A percentile compares a stretch with the other conserved stretches of the same genome.
These are phyloP conservation scores for Danio jaintianensis DNA, from an alignment of 2,797 vertebrate species.

Conservation along the genomic window DNA sequence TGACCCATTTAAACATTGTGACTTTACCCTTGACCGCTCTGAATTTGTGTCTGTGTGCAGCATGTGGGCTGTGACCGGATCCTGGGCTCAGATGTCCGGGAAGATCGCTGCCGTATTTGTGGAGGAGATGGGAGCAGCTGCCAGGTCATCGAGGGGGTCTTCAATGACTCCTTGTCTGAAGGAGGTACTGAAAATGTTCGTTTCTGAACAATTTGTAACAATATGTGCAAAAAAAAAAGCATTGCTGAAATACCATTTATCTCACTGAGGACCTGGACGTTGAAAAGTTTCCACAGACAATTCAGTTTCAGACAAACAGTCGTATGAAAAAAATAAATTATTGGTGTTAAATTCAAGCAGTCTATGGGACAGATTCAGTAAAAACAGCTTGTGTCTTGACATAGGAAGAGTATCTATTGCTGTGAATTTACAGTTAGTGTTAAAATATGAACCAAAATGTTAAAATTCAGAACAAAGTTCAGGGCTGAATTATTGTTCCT, in stretches of 20 bases:
- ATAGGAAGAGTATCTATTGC: conserved; percentile 10
- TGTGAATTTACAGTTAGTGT: conserved; percentile 47
- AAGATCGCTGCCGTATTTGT: conserved; percentile 93
- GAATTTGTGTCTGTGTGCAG: conserved; percentile 72
- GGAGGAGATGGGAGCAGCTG: conserved; percentile 94
- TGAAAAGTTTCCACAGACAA: conserved; percentile 8
- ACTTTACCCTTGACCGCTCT: conserved; percentile 27
- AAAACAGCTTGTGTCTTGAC: conserved; percentile 31
- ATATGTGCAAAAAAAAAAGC: conserved; percentile 7
- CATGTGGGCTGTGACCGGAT: conserved; percentile 96
- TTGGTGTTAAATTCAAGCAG: conserved; percentile 21
- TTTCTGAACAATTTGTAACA: conserved; percentile 29
- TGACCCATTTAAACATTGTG: neutral
- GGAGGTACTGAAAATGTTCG: conserved; percentile 79
- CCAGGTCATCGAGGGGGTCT: conserved; percentile 89
- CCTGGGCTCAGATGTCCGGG: conserved; percentile 90
- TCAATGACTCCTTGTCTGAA: conserved; percentile 88
- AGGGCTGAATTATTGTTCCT: conserved; percentile 28
- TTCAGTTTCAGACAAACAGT: conserved; percentile 33
- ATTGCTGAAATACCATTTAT: conserved; percentile 26
- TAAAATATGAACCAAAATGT: conserved; percentile 21
- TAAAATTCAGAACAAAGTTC: conserved; percentile 1
- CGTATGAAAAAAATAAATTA: conserved; percentile 29
- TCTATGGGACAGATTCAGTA: conserved; percentile 21
- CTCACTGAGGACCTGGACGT: conserved; percentile 7